Evolutionary conservation across 2,113 vertebrate species (phyloP).

Genomic region (Leiothrix lutea): DNA sequence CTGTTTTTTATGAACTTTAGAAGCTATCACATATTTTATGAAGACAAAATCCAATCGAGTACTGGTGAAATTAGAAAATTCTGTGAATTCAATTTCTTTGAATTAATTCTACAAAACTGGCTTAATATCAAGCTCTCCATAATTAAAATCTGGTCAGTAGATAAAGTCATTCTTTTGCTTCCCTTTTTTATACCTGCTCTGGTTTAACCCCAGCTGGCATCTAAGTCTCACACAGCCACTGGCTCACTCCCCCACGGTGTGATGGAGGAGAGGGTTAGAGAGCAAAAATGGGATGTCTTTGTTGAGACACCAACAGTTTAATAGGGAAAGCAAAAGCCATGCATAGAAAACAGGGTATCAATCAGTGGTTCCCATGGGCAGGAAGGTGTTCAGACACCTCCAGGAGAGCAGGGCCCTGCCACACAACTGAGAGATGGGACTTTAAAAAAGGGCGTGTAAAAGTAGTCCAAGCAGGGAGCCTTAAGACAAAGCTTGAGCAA

Average conservation of each 20-base stretch:
- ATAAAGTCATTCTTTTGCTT: background rate
- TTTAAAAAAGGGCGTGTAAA: background rate
- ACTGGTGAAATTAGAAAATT: background rate
- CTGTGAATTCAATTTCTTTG: background rate
- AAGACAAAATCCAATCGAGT: background rate
- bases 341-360: background rate
- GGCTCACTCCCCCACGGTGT: background rate
- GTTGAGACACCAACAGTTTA: background rate
- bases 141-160: background rate
- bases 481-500: background rate
- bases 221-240: accelerated
- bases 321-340: background rate
- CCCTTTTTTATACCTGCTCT: background rate
- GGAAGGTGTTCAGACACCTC: background rate
- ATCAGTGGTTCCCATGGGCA: background rate
- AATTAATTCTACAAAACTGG: background rate
- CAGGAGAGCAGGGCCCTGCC: background rate
- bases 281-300: background rate
- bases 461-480: background rate
- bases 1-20: background rate
- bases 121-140: background rate
- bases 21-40: background rate
- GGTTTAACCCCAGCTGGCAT: background rate
- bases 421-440: background rate
- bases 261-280: background rate